Base-by-base conservation (phyloP, 2,797 vertebrate genomes). In the Lepus townsendii region DNA sequence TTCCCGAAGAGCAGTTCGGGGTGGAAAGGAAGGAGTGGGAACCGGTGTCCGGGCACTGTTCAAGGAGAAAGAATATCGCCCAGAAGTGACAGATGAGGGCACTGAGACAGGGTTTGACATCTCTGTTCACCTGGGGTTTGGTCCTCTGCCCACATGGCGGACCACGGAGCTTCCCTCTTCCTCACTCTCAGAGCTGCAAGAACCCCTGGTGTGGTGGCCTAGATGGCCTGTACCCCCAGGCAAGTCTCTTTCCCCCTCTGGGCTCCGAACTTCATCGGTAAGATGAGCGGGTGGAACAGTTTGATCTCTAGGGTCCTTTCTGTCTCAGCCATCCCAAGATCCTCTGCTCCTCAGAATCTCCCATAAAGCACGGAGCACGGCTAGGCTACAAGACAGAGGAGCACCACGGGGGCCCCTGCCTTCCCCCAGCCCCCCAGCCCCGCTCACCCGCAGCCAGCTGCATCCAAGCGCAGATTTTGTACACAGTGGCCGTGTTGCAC, bases 381-480 rank as follows among this genome's bases (percentile, higher is more conserved):
- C 42, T 47, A 47, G 42, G 38, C 42, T 38, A 10, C 24, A 35
- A 35, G 35, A 35, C 35, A 17, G n/a, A 38, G 47, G 20, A 8
- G 42, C 42, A 47, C 42, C 42, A 47, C 8, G 42, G 14, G 72
- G 52, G 20, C 9, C 52, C 1, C 0, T 2, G 2, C 50, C 65
- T 16, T 72, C 84, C 96, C 71, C 62, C 14, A 16, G 54, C 65
- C 7, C 0, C 0, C 30, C 66, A 42, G 71, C 63, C 76, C 94
- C 0, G 54, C 98, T 98, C 97, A 99, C 99, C 99, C n/a, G 99
- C 98, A 0, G 99, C 99, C 97, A 99, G 98, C 97, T 99, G 99
- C 99, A 99, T 99, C 99, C 99, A 99, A 0, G 99, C 99, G 0
- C 99, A 99, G 80, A 99, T 99, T 98, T 99, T 99, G 97, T 99